Evolutionary conservation across 1,140 invertebrate genomes (phyloP), one percentile per base, ranked within the genome.

Genomic region (Drosophila pectinifera): DNA sequence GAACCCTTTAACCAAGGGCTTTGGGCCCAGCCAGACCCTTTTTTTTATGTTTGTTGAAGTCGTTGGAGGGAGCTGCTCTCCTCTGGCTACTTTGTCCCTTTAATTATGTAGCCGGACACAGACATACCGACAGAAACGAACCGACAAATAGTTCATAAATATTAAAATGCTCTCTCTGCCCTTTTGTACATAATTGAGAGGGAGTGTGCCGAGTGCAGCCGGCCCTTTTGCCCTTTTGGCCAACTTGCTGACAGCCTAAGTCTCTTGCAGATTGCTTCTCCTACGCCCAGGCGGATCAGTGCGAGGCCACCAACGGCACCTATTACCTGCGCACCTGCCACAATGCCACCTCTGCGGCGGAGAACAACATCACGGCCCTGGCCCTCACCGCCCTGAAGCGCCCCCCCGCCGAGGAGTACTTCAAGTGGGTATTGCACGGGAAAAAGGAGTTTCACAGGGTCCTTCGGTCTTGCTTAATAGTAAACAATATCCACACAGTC

Each of bases 381-480:
- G 94, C 94, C 8, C 89, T 94, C 16, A 93, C 93, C 57, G 94
- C 94, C 16, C 92, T 95, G 26, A 93, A 94, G 74, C 93, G 94
- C 73, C 95, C 96, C 43, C 96, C 96, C 1, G 96, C 96, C 48
- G 96, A 97, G 91, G 96, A 97, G 92, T 97, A 96, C 91, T 97
- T 97, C 92, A 95, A 95, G 96, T 97, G 93, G 94, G 93, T 93
- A 7, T n/a, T 22, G 10, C 4, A 3, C 8, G 5, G 20, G 18
- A 57, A 31, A 39, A 26, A 5, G 4, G 8, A 36, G 49, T 34
- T n/a, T n/a, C 18, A 20, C 3, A n/a, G 14, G 16, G 16, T 48
- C 45, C 45, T 10, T 31, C 28, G 8, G 26, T 31, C 26, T 28
- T 28, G 26, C 6, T 26, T 22, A 22, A 4, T 22, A 22, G 4